Evolutionary conservation across 1,140 invertebrate genomes (phyloP), one percentile per base, ranked within the genome.

Genomic region (Bradysia coprophila): DNA sequence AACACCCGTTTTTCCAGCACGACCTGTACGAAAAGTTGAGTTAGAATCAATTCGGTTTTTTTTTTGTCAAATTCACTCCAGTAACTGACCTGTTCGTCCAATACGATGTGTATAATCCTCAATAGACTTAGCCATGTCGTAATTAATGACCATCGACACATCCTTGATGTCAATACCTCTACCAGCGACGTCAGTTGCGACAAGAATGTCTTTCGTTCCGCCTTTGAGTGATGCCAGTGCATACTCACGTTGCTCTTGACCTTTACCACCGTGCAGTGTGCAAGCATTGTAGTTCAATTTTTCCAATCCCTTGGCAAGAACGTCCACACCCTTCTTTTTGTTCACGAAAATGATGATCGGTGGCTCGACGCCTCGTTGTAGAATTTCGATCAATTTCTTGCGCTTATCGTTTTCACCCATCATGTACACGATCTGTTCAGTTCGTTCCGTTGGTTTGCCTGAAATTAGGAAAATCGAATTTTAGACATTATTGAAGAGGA

Each of bases 91-190:
- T 1, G 95, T 98, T 68, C 95, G 77, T 59, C 95, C 95, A 61
- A 98, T 98, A 75, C 95, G 81, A 82, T 98, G 95, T 1, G 93
- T 97, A 54, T 98, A 98, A 71, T 97, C 94, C 75, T 98, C 93
- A 57, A 99, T 98, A 40, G 80, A 79, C 64, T 98, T 98, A 1
- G 94, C 92, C 95, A 99, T 98, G 61, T 99, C 96, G 51, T 98
- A 99, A 63, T 99, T 99, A 49, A 98, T 93, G 45, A 97, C 93
- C 64, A 96, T 73, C 1, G 91, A 94, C 0, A 99, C 95, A 64
- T 99, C 94, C 61, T 97, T 97, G 53, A 99, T 97, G 56, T 99
- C 95, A 48, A 99, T 98, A 91, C 96, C 96, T 76, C 95, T 81
- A 50, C 95, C 95, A 56, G 96, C 96, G 2, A 99, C 95, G 67